Evolutionary conservation across 92 coral and sea anemone species (phyloP), one percentile per base, ranked within the genome.

Genomic region (Hydrozoanthus gracilis): DNA sequence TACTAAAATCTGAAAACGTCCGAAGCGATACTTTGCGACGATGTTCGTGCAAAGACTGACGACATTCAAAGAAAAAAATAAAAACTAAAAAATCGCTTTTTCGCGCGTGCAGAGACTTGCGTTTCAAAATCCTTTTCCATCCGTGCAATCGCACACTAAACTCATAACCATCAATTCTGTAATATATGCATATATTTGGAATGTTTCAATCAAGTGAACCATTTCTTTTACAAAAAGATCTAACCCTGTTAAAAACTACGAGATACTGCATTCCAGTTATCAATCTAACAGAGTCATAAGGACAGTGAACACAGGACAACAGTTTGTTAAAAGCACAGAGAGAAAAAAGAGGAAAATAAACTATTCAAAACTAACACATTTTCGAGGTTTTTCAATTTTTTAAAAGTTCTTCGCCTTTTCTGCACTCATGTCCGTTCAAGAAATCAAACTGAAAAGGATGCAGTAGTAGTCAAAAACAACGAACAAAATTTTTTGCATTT

Each of bases 151-250:
- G 65, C 65, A 58, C 65, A 58, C 65, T 58, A 58, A n/a, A 58
- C 65, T 58, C 65, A 58, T 58, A 58, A 3, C 65, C 5, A 58
- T 58, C 65, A 58, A 58, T 58, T 58, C 65, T 58, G 65, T 58
- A 58, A 14, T 58, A 58, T 58, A 58, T n/a, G n/a, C 65, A 58
- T 58, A 14, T 58, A 58, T 58, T 58, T 58, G 65, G 65, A 58
- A 58, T 58, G 65, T 58, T 58, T 58, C 65, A 58, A 58, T 58
- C 65, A 58, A 58, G 65, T 58, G 65, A 58, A 58, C 65, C 65
- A 58, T 58, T 58, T 58, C 65, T 58, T 58, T 58, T 3, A 58
- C 65, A 58, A 58, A 58, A 58, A 58, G 65, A 58, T 58, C 65
- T 58, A 58, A 14, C 65, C 65, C 5, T 58, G 65, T 58, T 14